Base-by-base conservation (phyloP, 30 jellyfish, hydroid and myxozoan genomes). In the Cassiopea andromeda region DNA sequence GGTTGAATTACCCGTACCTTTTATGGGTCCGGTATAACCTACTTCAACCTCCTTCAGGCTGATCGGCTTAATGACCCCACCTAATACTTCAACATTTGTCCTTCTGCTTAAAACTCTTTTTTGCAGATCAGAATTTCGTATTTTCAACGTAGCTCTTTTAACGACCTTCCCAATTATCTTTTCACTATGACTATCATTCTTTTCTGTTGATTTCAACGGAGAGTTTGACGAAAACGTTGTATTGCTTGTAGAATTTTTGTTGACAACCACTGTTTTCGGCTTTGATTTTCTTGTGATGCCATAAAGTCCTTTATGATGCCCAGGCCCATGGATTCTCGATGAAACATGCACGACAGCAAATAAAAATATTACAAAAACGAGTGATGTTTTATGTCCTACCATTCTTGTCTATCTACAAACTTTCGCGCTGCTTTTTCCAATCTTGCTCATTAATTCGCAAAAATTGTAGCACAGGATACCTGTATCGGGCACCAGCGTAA, bases 261-360 rank as follows among this genome's bases (percentile, higher is more conserved):
- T 44, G 4, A 14, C 54, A 7, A 9, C 76, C 27, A 13, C 13
- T n/a, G 54, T 64, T 82, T 82, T 82, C 15, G 71, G 19, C 50
- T 38, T 69, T 44, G 66, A 45, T 67, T 60, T 50, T 44, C 59
- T 82, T 17, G 90, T 60, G 43, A 64, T 82, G n/a, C 90, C 90
- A 46, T 82, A 82, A 0, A 82, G 90, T 67, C 90, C 90, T 64
- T 82, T 82, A 46, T 59, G 90, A 67, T 82, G 90, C 57, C 82
- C 82, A 2, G 90, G 90, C 19, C 88, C 88, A 6, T 75, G 66
- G 43, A 27, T 2, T 27, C 38, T 27, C 38, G 38, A 27, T 27
- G 38, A 27, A 27, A 27, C 38, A 19, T 47, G 12, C 75, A 27
- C 19, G 69, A 59, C 38, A 43, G 16, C 58, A 14, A 78, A 46